A percentile compares a stretch with the other conserved stretches of the same genome.
Conservation (phyloP, 2,797 vertebrate species). For the Tympanoctomys barrerae region DNA sequence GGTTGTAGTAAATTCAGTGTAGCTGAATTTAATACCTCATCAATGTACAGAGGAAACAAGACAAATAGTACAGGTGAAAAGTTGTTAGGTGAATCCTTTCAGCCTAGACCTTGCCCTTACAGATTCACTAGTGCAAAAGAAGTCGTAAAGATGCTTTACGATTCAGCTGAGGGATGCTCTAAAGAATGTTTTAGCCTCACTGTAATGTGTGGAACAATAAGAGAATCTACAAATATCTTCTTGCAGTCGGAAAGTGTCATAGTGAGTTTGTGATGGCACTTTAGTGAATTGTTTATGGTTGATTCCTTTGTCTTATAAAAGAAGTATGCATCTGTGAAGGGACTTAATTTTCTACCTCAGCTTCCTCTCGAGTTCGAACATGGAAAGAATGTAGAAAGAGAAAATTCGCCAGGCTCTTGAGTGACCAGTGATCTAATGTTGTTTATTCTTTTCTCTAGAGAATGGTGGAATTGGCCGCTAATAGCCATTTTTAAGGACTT, state of each 20-base stretch:
- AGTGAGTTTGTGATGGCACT: not conserved
- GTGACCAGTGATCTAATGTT: not conserved
- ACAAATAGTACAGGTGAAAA: not conserved
- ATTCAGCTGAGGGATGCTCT: not conserved
- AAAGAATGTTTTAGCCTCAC: not conserved
- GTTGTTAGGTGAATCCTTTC: not conserved
- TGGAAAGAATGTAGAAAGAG: not conserved
- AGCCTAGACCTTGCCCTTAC: not conserved
- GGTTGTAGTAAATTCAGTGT: not conserved
- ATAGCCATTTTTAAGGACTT: slow-evolving; percentile 42
- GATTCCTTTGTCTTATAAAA: slow-evolving; percentile 34
- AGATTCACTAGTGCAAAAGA: not conserved
- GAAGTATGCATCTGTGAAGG: not conserved
- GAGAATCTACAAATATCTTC: not conserved
- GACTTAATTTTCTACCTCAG: slow-evolving; percentile 9
- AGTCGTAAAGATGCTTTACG: not conserved
- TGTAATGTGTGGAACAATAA: not conserved
- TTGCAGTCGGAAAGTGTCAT: not conserved
- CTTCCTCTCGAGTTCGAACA: not conserved
- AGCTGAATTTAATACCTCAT: not conserved
- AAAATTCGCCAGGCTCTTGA: not conserved
- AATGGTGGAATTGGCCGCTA: not conserved
- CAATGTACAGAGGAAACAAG: slow-evolving; percentile 32
- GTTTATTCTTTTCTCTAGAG: not conserved
- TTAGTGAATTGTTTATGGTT: not conserved